Conservation (phyloP, 2,888 invertebrate species). For the Agriopis marginaria region DNA sequence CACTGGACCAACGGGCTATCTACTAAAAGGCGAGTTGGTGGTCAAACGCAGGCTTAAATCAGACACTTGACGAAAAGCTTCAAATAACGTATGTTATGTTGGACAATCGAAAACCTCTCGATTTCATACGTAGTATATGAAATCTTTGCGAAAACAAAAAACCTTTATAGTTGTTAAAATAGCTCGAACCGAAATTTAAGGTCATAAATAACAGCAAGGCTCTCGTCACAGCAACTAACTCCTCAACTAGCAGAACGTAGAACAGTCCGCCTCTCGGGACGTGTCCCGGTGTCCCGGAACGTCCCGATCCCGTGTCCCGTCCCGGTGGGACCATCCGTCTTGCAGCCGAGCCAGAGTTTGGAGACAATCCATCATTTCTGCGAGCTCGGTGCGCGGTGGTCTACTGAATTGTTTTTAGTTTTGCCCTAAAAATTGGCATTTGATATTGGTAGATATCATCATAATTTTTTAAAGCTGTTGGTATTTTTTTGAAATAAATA, state of each 20-base stretch:
- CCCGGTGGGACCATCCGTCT: conserved; percentile 43
- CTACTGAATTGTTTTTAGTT: conserved; percentile 15
- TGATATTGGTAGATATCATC: neutral
- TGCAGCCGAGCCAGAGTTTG: conserved; percentile 19
- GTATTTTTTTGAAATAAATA: too few species aligned
- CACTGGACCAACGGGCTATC: too few species aligned
- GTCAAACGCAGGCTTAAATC: too few species aligned
- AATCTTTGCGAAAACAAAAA: too few species aligned
- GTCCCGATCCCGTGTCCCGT: conserved; percentile 23
- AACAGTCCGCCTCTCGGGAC: conserved; percentile 30
- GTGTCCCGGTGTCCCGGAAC: conserved; percentile 24
- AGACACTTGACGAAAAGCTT: too few species aligned
- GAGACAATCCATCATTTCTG: conserved; percentile 29
- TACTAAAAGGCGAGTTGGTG: too few species aligned
- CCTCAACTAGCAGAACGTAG: conserved; percentile 23
- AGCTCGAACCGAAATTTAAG: neutral
- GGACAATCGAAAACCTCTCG: too few species aligned
- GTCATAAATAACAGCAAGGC: neutral
- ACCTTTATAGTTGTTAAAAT: too few species aligned
- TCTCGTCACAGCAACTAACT: conserved; percentile 12
- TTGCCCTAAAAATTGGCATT: conserved; percentile 12
- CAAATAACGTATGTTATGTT: too few species aligned
- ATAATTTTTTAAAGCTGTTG: too few species aligned
- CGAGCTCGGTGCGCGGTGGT: conserved; percentile 1
- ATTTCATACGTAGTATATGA: too few species aligned